Conservation (phyloP, 2,113 vertebrate genomes). For the Dicrurus megarhynchus region DNA sequence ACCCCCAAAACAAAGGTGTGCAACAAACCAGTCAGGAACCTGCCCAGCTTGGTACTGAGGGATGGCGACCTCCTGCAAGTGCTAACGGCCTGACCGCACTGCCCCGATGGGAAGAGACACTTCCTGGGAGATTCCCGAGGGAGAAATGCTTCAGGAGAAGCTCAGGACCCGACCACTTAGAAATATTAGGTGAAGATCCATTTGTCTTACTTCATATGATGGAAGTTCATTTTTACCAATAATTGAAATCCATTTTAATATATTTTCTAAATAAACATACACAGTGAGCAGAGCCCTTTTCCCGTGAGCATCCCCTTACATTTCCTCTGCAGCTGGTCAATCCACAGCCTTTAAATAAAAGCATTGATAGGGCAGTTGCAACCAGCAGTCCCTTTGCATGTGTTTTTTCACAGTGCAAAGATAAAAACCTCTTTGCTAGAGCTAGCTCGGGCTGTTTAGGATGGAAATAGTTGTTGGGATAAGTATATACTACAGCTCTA, state of each 20-base stretch:
- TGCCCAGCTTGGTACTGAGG: not conserved
- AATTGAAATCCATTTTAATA: not conserved
- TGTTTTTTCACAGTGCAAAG: not conserved
- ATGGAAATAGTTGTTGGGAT: not conserved
- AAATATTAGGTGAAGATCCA: not conserved
- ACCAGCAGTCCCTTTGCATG: not conserved
- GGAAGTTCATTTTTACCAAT: not conserved
- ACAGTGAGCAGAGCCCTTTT: not conserved
- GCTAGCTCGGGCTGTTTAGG: not conserved
- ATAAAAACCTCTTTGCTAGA: not conserved
- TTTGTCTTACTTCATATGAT: not conserved
- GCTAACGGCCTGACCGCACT: not conserved
- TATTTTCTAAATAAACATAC: not conserved
- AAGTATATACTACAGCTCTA: not conserved
- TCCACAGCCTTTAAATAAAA: not conserved
- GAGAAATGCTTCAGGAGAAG: not conserved
- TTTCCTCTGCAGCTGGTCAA: not conserved
- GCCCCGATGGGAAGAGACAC: fast-evolving
- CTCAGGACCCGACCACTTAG: not conserved
- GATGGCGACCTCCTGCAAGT: not conserved
- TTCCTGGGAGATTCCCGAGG: not conserved
- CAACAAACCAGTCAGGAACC: not conserved
- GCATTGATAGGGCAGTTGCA: not conserved
- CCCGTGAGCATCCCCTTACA: not conserved
- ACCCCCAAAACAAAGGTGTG: not conserved